Evolutionary conservation across 2,113 vertebrate genomes (phyloP), one percentile per base, ranked within the genome.

Genomic region (Misgurnus mizolepis): DNA sequence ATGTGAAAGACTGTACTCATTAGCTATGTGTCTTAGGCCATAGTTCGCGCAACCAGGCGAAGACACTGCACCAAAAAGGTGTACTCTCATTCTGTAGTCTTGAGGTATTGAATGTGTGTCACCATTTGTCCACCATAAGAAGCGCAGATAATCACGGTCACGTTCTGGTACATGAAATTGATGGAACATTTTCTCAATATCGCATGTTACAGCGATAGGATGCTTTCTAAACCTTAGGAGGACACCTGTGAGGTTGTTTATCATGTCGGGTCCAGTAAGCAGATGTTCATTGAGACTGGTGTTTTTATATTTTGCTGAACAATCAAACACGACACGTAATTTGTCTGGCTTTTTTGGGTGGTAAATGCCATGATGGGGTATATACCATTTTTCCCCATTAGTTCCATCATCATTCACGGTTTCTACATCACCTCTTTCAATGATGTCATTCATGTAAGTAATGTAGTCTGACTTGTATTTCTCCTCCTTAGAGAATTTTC

Each of bases 231-330:
- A 47, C 45, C 45, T 47, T 47, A 10, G 7, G 45, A 47, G 45
- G 7, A 47, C 10, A 10, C 45, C 45, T 47, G 9, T 47, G 7
- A 47, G 9, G 9, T 47, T 47, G 7, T 47, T 47, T 7, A 47
- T 47, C 45, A 47, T 47, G 45, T 47, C 45, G 2, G 45, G 45
- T 3, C 45, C 45, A 6, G 45, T 7, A 7, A 47, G 45, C 11
- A 83, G 64, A 10, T 82, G 74, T 17, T 74, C 62, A 40, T 78
- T 82, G 11, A 78, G 60, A 7, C 81, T 79, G 2, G 66, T 82
- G 5, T 22, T 76, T 4, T 34, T 45, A 6, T 22, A 71, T 22
- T 56, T 82, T 5, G 67, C 27, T 10, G 67, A 82, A 27, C 27
- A 27, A 27, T 27, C 27, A 27, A 27, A 27, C 27, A 27, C 27